Conservation (phyloP, 1,140 invertebrate genomes). For the Asbolus verrucosus region DNA sequence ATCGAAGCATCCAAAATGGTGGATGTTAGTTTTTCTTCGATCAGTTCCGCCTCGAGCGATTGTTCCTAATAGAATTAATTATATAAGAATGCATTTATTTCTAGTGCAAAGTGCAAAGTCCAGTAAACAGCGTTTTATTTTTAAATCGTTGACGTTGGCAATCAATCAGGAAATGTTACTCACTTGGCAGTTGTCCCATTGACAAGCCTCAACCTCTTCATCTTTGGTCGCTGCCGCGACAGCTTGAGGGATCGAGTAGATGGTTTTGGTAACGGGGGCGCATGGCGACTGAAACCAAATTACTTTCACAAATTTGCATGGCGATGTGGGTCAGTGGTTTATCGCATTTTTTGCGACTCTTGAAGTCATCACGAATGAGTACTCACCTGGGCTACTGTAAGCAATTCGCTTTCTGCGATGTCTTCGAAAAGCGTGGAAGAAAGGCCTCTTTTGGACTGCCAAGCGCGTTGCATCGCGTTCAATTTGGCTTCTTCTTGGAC, state of each 20-base stretch:
- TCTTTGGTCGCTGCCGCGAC: background rate
- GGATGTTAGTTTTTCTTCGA: background rate
- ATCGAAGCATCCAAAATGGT: constrained; percentile 69
- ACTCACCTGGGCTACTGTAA: constrained; percentile 50
- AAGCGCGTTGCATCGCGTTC: constrained; percentile 59
- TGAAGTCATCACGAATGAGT: too few species aligned
- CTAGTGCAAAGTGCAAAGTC: background rate
- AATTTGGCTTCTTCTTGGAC: constrained; percentile 59
- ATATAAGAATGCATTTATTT: too few species aligned
- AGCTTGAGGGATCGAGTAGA: background rate
- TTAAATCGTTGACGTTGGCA: too few species aligned
- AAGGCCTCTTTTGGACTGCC: constrained; percentile 53
- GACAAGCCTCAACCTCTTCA: background rate
- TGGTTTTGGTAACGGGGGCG: background rate
- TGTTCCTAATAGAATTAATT: too few species aligned
- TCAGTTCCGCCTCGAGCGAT: constrained; percentile 13
- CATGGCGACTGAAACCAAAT: background rate
- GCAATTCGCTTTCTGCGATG: constrained; percentile 53
- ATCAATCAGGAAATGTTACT: too few species aligned
- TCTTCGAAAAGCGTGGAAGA: constrained; percentile 58
- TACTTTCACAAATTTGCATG: background rate
- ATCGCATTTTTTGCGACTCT: too few species aligned
- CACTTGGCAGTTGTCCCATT: background rate
- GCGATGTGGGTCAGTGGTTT: too few species aligned
- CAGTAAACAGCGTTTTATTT: background rate